Evolutionary conservation across 1,140 invertebrate genomes (phyloP).

Genomic region (Nomia melanderi): DNA sequence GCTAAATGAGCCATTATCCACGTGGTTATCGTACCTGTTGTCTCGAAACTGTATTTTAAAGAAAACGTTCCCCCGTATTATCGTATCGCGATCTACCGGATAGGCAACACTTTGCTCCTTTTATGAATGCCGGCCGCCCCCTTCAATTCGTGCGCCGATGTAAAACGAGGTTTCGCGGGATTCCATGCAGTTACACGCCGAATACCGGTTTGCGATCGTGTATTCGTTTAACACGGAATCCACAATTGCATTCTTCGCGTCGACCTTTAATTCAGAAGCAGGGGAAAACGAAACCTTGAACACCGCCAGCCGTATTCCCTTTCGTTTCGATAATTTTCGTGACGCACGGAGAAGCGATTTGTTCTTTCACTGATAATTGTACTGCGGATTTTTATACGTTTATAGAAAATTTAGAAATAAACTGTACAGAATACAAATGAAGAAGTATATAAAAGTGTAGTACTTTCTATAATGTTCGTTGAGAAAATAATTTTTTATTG

Average conservation of each 20-base stretch:
- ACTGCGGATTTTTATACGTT: no score
- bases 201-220: slow-evolving; percentile 4
- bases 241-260: slow-evolving; percentile 5
- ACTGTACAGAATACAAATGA: no score
- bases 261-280: slow-evolving; percentile 2
- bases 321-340: not conserved
- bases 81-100: not conserved
- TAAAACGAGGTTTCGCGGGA: slow-evolving; percentile 13
- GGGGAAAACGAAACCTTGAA: not conserved
- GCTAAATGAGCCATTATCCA: slow-evolving; percentile 29
- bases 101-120: not conserved
- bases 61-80: not conserved
- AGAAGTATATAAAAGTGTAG: no score
- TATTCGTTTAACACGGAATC: slow-evolving; percentile 14
- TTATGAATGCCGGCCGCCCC: not conserved
- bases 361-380: no score
- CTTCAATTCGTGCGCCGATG: not conserved
- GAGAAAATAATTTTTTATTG: no score
- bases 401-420: no score
- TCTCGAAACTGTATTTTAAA: not conserved
- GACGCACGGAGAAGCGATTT: not conserved
- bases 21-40: slow-evolving; percentile 12
- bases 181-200: not conserved
- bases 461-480: no score
- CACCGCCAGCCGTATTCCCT: not conserved